Evolutionary conservation across 1,140 invertebrate genomes (phyloP).

Genomic region (Gryllus bimaculatus): DNA sequence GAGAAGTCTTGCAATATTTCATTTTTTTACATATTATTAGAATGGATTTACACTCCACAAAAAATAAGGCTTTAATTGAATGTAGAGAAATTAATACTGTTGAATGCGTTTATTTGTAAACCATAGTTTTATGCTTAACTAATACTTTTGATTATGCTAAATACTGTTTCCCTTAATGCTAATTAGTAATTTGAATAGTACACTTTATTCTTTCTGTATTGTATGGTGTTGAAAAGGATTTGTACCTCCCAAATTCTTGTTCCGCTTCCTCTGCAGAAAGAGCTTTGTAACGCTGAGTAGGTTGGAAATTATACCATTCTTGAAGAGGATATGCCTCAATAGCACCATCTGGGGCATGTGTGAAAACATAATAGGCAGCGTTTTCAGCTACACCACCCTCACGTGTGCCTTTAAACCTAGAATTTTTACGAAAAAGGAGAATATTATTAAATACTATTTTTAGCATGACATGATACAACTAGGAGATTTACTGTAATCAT

Average conservation of each 20-base stretch:
- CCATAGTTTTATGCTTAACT: too few species aligned
- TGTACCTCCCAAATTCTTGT: constrained; percentile 76
- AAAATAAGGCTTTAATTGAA: too few species aligned
- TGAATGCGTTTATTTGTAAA: too few species aligned
- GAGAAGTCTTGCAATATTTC: too few species aligned
- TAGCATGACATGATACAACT: background rate
- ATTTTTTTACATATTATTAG: too few species aligned
- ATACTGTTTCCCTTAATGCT: too few species aligned
- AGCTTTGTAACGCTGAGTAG: constrained; percentile 71
- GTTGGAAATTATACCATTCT: constrained; percentile 76
- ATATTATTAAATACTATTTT: background rate
- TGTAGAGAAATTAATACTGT: too few species aligned
- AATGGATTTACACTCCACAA: too few species aligned
- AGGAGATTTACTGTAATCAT: too few species aligned
- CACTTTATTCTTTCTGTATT: too few species aligned
- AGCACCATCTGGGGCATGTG: constrained; percentile 82
- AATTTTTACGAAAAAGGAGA: constrained; percentile 10
- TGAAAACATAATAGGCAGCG: constrained; percentile 93
- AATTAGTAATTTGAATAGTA: too few species aligned
- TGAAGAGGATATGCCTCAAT: constrained; percentile 92
- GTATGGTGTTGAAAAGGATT: background rate
- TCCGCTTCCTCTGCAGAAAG: constrained; percentile 94
- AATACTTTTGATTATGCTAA: too few species aligned
- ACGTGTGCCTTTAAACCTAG: constrained; percentile 69
- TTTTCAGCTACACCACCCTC: constrained; percentile 93